Base-by-base conservation (phyloP, 2,113 vertebrate species). In the Bos indicus region DNA sequence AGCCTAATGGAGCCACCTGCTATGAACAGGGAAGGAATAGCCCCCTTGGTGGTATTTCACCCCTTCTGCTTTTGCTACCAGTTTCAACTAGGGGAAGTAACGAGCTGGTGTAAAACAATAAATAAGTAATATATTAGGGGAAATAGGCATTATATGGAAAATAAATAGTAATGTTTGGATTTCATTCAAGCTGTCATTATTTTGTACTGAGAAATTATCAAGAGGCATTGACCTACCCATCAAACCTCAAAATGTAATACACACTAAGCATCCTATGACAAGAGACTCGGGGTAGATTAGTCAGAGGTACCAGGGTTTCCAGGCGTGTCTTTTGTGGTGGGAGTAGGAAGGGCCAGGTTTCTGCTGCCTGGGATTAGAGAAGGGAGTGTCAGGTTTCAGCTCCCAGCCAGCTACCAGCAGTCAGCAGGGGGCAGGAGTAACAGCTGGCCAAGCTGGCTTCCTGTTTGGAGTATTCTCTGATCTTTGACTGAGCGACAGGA, bases 1-100 rank as follows among this genome's bases (percentile, higher is more conserved):
- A 96, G 19, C 43, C 81, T 97, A 88, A 96, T 86, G 90, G 87
- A 96, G 84, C 92, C 96, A 96, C 94, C 96, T 97, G 98, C 90
- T 94, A 80, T 9, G 64, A 94, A 90, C 80, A 85, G 60, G 56
- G 89, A 56, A 86, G 9, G 40, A 95, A 96, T n/a, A 40, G 59
- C 85, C 74, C 96, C 91, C 91, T 71, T 57, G 97, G 80, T 86
- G 56, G 93, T 71, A 94, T 97, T 98, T 97, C 77, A 97, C 86
- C 95, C 93, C 90, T 97, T 97, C 97, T 97, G 94, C 85, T 78
- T 95, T 84, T 95, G 95, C 62, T 57, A 78, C 96, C 43, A 80
- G 9, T 93, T 95, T 84, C 71, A 95, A 92, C 87, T 62, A 90
- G 94, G 83, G 51, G 92, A 97, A 92, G 83, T 87, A 97, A 96